Conservation (phyloP, 1,140 invertebrate genomes). For the Aricia agestis region DNA sequence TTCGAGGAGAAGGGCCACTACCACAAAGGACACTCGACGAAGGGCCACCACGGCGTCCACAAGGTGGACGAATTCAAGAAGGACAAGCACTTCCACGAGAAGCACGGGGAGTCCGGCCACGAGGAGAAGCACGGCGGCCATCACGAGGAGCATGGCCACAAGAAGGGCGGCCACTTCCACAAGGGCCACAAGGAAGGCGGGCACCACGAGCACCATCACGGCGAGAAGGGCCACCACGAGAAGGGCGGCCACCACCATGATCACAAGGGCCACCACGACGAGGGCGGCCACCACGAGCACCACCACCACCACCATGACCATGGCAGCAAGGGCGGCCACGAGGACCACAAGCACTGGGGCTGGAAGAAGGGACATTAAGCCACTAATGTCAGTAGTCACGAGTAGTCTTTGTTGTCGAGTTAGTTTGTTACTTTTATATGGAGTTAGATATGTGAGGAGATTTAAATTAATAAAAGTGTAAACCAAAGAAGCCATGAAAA, state of each 20-base stretch:
- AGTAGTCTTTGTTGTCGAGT: not conserved
- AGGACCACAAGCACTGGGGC: constrained; percentile 73
- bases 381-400: constrained; percentile 9
- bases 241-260: constrained; percentile 78
- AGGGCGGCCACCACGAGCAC: constrained; percentile 77
- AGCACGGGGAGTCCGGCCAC: constrained; percentile 82
- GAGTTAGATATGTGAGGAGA: not conserved
- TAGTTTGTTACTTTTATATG: constrained; percentile 18
- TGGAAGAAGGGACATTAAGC: constrained; percentile 74
- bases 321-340: constrained; percentile 79
- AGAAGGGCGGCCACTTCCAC: constrained; percentile 82
- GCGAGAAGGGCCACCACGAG: constrained; percentile 82
- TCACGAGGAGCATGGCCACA: constrained; percentile 80
- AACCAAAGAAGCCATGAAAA: constrained; percentile 1
- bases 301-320: constrained; percentile 78
- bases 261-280: constrained; percentile 70
- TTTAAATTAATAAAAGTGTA: not conserved
- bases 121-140: constrained; percentile 80
- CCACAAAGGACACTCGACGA: constrained; percentile 86
- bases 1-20: constrained; percentile 79
- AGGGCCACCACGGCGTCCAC: constrained; percentile 85
- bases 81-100: constrained; percentile 81
- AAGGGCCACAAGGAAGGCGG: constrained; percentile 80
- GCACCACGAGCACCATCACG: constrained; percentile 81
- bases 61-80: constrained; percentile 83